Percentiles rank a stretch among this genome's conserved stretches.
phyloP scores from a whole-genome alignment of 2,797 vertebrate genomes.

The Myotis daubentonii region DNA sequence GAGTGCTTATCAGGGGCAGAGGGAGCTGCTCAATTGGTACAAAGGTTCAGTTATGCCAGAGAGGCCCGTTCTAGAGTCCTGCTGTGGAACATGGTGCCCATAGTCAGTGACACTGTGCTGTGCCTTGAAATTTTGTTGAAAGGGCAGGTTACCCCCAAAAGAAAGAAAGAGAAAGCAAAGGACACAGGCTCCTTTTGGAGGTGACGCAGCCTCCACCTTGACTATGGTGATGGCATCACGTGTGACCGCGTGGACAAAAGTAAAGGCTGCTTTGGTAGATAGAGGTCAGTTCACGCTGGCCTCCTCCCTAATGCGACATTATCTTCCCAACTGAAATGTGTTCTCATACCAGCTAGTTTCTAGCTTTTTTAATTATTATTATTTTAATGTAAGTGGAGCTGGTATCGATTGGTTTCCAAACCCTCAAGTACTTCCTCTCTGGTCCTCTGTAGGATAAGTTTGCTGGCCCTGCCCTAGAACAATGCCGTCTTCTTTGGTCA shows the following conservation, averaged over 20 bases:
- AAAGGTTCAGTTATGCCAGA: not conserved
- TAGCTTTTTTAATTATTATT: too few species aligned
- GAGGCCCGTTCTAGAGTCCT: not conserved
- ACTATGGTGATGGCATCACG: accelerated
- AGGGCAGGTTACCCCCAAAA: not conserved
- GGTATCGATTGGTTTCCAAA: not conserved
- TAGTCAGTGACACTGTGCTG: accelerated
- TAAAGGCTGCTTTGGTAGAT: not conserved
- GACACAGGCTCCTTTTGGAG: not conserved
- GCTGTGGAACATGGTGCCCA: accelerated
- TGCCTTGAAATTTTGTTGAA: not conserved
- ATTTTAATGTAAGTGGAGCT: not conserved
- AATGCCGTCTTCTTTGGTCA: accelerated
- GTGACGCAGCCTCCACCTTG: not conserved
- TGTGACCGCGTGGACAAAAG: accelerated
- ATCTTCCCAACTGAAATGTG: not conserved
- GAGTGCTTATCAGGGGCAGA: accelerated
- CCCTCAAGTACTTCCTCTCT: too few species aligned
- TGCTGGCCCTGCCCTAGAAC: accelerated
- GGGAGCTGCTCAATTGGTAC: not conserved
- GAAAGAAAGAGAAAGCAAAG: not conserved
- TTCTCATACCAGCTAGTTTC: not conserved
- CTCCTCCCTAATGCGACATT: not conserved
- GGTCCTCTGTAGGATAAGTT: not conserved
- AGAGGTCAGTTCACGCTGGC: too few species aligned